These are phyloP conservation scores for Plumapathes pennacea DNA, from an alignment of 92 coral and sea anemone genomes.

Conservation along the genomic window DNA sequence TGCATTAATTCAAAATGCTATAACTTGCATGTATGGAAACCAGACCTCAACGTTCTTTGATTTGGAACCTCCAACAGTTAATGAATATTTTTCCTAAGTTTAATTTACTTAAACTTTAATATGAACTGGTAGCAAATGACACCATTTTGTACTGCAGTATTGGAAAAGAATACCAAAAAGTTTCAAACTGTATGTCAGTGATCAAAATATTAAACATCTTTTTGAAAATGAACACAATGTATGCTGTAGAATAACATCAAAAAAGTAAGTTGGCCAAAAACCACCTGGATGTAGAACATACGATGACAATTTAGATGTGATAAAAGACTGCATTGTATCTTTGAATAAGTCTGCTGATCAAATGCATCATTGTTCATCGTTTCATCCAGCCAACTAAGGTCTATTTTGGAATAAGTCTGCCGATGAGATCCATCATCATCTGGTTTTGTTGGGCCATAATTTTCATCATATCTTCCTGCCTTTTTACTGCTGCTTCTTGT, in stretches of 20 bases:
- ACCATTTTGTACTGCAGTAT: no score
- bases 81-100: slow-evolving; percentile 10
- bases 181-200: no score
- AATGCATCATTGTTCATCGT: background rate
- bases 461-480: slow-evolving; percentile 31
- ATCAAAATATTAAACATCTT: no score
- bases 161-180: no score
- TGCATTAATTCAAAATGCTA: slow-evolving; percentile 16
- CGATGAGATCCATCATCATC: slow-evolving; percentile 14
- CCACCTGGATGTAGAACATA: no score
- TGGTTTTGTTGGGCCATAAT: slow-evolving; percentile 47
- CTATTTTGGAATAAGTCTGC: background rate
- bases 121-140: background rate
- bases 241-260: no score
- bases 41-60: slow-evolving; percentile 27
- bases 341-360: slow-evolving; percentile 3
- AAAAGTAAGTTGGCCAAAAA: no score
- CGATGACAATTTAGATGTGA: no score
- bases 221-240: no score
- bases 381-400: background rate
- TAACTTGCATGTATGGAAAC: slow-evolving; percentile 29
- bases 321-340: no score
- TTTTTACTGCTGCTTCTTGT: slow-evolving; percentile 43
- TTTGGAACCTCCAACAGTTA: slow-evolving; percentile 19
- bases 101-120: background rate